Percentiles rank a stretch among this genome's conserved stretches.
Evolutionary conservation across 2,113 vertebrate species (phyloP).

Genomic region (Haemorhous mexicanus): DNA sequence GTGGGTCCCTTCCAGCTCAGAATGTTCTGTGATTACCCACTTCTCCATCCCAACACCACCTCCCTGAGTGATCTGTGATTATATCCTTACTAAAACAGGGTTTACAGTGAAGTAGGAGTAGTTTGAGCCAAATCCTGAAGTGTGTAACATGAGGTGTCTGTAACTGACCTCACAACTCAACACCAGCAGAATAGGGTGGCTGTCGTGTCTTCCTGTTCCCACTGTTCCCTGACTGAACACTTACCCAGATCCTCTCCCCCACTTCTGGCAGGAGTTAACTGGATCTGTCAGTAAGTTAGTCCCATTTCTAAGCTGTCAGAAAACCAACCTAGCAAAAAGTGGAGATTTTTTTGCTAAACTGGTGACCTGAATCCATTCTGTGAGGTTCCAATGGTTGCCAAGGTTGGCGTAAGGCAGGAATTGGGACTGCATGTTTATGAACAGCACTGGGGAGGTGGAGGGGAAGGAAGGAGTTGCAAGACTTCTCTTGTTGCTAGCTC

Average conservation of each 20-base stretch:
- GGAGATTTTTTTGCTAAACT: neutral
- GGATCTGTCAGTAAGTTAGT: neutral
- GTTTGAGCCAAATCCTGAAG: neutral
- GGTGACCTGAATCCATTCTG: neutral
- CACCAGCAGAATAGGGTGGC: neutral
- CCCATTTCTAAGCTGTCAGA: neutral
- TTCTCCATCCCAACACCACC: neutral
- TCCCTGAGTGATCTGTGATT: neutral
- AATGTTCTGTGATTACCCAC: neutral
- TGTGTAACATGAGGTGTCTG: neutral
- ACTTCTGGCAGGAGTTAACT: neutral
- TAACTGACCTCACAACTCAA: neutral
- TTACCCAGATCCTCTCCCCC: neutral
- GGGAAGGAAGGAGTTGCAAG: neutral
- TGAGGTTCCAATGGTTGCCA: neutral
- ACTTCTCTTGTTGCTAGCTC: neutral
- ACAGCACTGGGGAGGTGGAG: neutral
- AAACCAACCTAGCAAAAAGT: neutral
- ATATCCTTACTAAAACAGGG: rapidly evolving
- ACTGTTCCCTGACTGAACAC: neutral
- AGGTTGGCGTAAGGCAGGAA: neutral
- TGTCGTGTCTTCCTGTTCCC: neutral
- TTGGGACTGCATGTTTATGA: neutral
- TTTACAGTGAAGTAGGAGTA: neutral
- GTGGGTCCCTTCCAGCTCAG: neutral